Conservation (phyloP, 2,888 invertebrate species). For the Dryomyza anilis region DNA sequence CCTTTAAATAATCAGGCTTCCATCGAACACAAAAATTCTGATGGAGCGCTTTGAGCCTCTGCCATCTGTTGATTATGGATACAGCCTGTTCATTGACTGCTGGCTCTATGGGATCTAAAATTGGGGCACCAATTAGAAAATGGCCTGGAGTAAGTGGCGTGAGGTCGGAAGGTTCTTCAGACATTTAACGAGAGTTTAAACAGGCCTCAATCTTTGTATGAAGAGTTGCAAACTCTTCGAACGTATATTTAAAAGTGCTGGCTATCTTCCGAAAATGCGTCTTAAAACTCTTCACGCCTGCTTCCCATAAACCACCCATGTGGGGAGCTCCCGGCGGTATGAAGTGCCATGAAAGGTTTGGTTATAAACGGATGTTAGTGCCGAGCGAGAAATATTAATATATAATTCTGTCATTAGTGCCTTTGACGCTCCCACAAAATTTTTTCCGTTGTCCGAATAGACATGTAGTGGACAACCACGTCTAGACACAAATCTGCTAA, state of each 20-base stretch:
- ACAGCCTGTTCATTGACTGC: neutral
- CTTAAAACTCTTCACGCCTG: no score
- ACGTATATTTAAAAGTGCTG: neutral
- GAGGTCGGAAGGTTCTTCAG: neutral
- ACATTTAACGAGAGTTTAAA: neutral
- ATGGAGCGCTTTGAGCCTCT: neutral
- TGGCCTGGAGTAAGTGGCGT: neutral
- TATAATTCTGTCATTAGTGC: neutral
- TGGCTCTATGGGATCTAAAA: neutral
- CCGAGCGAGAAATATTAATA: neutral
- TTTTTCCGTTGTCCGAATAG: conserved; percentile 1
- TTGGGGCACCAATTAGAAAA: neutral
- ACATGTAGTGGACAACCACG: neutral
- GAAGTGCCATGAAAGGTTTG: no score
- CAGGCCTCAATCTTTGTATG: neutral
- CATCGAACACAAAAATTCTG: no score
- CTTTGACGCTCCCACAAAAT: neutral
- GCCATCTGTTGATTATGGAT: neutral
- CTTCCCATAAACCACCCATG: no score
- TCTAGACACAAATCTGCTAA: neutral
- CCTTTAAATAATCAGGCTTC: neutral
- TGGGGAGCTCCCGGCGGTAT: no score
- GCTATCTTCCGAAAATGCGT: no score
- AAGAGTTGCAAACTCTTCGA: no score
- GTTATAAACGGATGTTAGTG: no score